Base-by-base conservation (phyloP, 2,888 invertebrate species). In the Rhagophthalmus giganteus region DNA sequence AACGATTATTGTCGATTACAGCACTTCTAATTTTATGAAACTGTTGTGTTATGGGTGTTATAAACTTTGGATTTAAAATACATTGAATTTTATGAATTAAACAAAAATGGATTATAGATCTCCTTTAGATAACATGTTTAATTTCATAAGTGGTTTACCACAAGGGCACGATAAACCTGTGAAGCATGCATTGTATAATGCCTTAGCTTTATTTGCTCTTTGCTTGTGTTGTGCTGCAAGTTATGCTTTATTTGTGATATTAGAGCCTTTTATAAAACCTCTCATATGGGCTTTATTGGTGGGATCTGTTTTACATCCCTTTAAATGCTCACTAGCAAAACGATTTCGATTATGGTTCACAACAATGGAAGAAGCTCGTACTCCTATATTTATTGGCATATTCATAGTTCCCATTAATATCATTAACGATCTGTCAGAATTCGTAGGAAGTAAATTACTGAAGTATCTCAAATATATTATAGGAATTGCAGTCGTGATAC, bases 271-370 rank as follows among this genome's bases (percentile, higher is more conserved):
- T 74, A 84, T 98, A 24, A 88, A 92, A 61, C 96, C 98, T 0
- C 75, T 99, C 41, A 81, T 97, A 61, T 99, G 98, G 98, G 96
- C 98, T 0, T 78, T 95, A 46, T 78, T 99, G 20, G 92, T 95
- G 65, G 99, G 99, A n/a, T 94, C 96, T 0, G 89, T 96, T 26
- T 79, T 98, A n/a, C 94, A 95, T 74, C 98, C 98, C 0, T 88
- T 95, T 68, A 98, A 98, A 74, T 82, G 87, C 54, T 85, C 83
- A 45, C 74, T 96, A 31, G 86, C 93, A 0, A 84, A 84, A 51
- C 78, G 82, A 53, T 79, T 93, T 12, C 85, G 88, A 62, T 80
- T 83, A 58, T 94, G 94, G 94, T 87, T 93, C 67, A 79, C 82
- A 64, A 76, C 79, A 41, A 70, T 88, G 28, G 86, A 88, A 65